Base-by-base conservation (phyloP, 2,888 invertebrate species). In the Automeris io region DNA sequence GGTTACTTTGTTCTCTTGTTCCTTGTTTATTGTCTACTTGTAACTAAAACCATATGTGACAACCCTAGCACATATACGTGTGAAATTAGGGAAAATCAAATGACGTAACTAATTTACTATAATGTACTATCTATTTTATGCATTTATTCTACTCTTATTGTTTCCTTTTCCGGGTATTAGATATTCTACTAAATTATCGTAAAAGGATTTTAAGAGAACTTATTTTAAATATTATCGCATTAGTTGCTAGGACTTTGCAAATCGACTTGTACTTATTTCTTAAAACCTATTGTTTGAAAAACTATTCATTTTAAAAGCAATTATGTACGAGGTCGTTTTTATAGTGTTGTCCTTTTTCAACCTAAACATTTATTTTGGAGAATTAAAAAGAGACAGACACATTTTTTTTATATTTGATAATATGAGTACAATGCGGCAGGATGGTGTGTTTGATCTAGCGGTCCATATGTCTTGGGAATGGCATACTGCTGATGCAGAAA, bases 361-460 rank as follows among this genome's bases (percentile, higher is more conserved):
- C 65, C 37, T 35, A 19, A 32, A 23, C 26, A 22, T 41, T 42
- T 45, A 41, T 46, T 43, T 43, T 41, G 41, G 40, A 18, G 41
- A 35, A 55, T 56, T 54, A 68, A 75, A 78, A 51, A 45, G 70
- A 62, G 81, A 79, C 42, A 47, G 69, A 46, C 49, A 62, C 49
- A 60, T 75, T 81, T 77, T 78, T 80, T 62, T 47, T 51, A 61
- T 71, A 74, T 70, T 74, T 75, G 77, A 76, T 81, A 78, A 74
- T 74, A 69, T 73, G 73, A 76, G 70, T 79, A 82, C 82, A 86
- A 80, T 82, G 74, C 70, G 73, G 74, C 77, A 79, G 81, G 79
- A 83, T 80, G 79, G 81, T 78, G 78, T 83, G 75, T 85, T 83
- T 85, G 81, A 83, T 79, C 85, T 81, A 79, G 75, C 82, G 78